A percentile compares a stretch with the other conserved stretches of the same genome.
These are phyloP conservation scores for Drosophila rufa DNA, from an alignment of 1,140 invertebrate genomes.

Conservation along the genomic window DNA sequence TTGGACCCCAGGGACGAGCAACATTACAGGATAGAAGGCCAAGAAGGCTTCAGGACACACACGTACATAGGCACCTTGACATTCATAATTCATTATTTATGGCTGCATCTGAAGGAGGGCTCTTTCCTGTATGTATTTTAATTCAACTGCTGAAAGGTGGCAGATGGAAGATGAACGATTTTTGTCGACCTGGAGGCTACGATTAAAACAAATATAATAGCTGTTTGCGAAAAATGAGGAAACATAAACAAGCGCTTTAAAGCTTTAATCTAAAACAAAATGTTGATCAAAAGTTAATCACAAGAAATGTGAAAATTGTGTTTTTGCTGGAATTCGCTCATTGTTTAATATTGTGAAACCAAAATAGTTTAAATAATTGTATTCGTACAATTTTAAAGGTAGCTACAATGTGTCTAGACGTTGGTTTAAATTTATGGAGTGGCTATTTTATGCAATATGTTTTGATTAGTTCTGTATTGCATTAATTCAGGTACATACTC, in stretches of 20 bases:
- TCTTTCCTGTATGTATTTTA: conserved; percentile 36
- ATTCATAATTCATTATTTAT: conserved; percentile 81
- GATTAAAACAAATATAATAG: conserved; percentile 56
- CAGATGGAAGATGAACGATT: conserved; percentile 26
- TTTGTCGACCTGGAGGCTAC: conserved; percentile 44
- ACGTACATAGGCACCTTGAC: conserved; percentile 63
- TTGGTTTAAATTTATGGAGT: conserved; percentile 71
- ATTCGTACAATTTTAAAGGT: conserved; percentile 57
- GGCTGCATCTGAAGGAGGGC: conserved; percentile 48
- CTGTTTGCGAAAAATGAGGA: conserved; percentile 5
- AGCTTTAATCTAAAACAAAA: background rate
- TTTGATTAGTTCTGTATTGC: conserved; percentile 70
- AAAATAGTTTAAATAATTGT: conserved; percentile 71
- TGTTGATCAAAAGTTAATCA: background rate
- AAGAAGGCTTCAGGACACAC: conserved; percentile 24
- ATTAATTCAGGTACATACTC: conserved; percentile 44
- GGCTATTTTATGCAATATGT: conserved; percentile 75
- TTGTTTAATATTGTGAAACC: background rate
- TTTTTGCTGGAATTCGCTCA: background rate
- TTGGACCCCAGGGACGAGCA: conserved; percentile 66
- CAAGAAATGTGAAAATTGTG: background rate
- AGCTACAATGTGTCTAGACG: conserved; percentile 74
- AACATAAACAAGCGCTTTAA: background rate
- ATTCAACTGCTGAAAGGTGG: conserved; percentile 22
- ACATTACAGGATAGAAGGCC: background rate